Conservation (phyloP, 1,140 invertebrate species). For the Oncopeltus fasciatus region DNA sequence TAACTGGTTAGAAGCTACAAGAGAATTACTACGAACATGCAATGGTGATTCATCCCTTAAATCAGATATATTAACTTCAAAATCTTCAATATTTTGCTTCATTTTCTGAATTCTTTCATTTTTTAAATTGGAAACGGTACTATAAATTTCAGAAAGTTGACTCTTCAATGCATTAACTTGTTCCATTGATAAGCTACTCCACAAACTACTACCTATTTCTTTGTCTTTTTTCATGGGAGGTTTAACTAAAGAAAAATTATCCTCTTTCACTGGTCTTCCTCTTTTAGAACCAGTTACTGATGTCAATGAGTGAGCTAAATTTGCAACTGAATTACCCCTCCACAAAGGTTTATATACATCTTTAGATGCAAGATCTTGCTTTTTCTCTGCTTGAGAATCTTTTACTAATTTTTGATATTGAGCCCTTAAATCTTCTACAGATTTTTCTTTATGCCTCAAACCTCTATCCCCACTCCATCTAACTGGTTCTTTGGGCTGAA, state of each 20-base stretch:
- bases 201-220: constrained; percentile 50
- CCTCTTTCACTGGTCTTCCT: constrained; percentile 23
- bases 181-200: constrained; percentile 70
- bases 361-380: constrained; percentile 30
- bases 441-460: constrained; percentile 66
- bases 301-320: constrained; percentile 49
- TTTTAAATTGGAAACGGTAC: constrained; percentile 32
- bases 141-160: constrained; percentile 70
- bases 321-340: constrained; percentile 63
- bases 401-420: constrained; percentile 45
- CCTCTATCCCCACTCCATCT: constrained; percentile 64
- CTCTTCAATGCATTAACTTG: constrained; percentile 67
- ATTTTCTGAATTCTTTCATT: constrained; percentile 30
- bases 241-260: constrained; percentile 14
- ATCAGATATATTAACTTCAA: constrained; percentile 35
- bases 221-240: constrained; percentile 24
- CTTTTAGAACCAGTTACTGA: constrained; percentile 22
- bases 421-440: constrained; percentile 67
- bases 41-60: constrained; percentile 12
- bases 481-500: constrained; percentile 50
- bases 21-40: constrained; percentile 55
- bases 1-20: constrained; percentile 32
- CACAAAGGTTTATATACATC: constrained; percentile 67
- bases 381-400: constrained; percentile 31
- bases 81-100: constrained; percentile 28